Base-by-base conservation (phyloP, 2,797 vertebrate species). In the Threskiornis aethiopicus region DNA sequence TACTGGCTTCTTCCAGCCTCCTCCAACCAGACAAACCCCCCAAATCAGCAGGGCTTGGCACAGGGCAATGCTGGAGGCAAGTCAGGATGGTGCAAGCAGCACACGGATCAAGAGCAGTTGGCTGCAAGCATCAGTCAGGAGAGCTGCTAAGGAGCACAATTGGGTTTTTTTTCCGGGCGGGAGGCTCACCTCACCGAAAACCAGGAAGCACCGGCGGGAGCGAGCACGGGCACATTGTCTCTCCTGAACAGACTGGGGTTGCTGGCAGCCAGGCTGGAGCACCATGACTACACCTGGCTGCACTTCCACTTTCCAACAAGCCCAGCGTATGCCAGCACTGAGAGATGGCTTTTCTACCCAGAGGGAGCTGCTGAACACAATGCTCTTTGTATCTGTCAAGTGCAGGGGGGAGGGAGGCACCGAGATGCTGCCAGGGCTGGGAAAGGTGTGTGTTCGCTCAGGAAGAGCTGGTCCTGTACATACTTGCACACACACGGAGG, bases 391-490 rank as follows among this genome's bases (percentile, higher is more conserved):
- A 25, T 47, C 55, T 80, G 76, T 89, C 80, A 59, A 88, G 62
- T 12, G 61, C 66, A 59, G 66, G 69, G 64, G 49, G 87, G 66
- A 67, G 90, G 87, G 83, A 83, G 93, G 93, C 64, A 69, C 54
- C 5, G 11, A 55, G 93, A 35, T 57, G 86, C 82, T 97, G 93
- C 87, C 93, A 95, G 93, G 55, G 64, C 66, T 61, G 86, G 82
- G 72, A 84, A 70, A 37, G 79, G 73, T 67, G 89, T 94, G 80
- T 87, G 73, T 58, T 95, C 26, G 0, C 87, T 80, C 85, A 57
- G 93, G 87, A 97, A 89, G 84, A 54, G 8, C 70, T 57, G 71
- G 73, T 97, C 97, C 86, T 97, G 97, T 95, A 91, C 49, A 0
- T 95, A 95, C 96, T 96, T 97, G 97, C 89, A 94, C 72, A 47